phyloP scores from a whole-genome alignment of 2,888 invertebrate species.

The Pecten maximus region DNA sequence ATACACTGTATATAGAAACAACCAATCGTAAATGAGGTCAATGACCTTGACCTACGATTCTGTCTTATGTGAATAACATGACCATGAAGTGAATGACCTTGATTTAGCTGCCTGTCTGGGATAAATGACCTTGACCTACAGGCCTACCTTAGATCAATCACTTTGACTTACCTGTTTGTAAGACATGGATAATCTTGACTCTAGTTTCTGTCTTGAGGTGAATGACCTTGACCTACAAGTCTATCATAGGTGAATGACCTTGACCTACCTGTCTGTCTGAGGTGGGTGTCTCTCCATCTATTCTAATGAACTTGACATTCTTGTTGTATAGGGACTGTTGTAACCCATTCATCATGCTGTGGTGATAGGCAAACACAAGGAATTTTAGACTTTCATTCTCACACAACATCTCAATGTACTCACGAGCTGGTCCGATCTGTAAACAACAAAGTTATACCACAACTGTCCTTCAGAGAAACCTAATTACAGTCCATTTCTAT shows the following conservation, averaged over 20 bases:
- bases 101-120: too few species aligned
- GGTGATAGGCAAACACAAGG: slow-evolving; percentile 81
- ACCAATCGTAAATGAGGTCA: too few species aligned
- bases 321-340: slow-evolving; percentile 75
- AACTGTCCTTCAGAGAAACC: too few species aligned
- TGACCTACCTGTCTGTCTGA: slow-evolving; percentile 72
- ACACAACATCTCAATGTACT: slow-evolving; percentile 79
- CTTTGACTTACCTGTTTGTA: not conserved
- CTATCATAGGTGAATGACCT: not conserved
- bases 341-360: slow-evolving; percentile 79
- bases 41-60: not conserved
- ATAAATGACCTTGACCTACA: too few species aligned
- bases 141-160: not conserved
- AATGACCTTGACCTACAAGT: not conserved
- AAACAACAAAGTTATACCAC: slow-evolving; percentile 24
- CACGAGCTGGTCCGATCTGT: slow-evolving; percentile 79
- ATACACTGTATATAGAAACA: too few species aligned
- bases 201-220: not conserved
- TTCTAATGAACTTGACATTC: slow-evolving; percentile 78
- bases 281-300: slow-evolving; percentile 76
- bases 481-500: too few species aligned
- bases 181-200: not conserved
- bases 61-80: too few species aligned
- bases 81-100: not conserved
- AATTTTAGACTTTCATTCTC: slow-evolving; percentile 77